Conservation (phyloP, 2,888 invertebrate species). For the Lepidonotus clava region DNA sequence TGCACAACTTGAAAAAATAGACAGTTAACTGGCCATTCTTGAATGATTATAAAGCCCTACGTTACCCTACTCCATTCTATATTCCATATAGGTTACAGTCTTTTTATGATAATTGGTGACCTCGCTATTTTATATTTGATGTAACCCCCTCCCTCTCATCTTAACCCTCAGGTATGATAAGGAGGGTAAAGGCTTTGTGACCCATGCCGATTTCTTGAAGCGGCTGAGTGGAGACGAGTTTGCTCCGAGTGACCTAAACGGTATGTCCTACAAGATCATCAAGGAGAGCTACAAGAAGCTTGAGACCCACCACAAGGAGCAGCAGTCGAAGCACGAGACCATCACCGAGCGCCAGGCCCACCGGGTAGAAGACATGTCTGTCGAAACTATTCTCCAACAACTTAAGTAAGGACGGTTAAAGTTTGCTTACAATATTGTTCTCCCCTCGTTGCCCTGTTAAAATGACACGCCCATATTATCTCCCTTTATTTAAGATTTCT, state of each 20-base stretch:
- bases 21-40: too few species aligned
- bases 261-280: conserved; percentile 73
- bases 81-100: too few species aligned
- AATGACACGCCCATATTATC: too few species aligned
- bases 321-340: conserved; percentile 73
- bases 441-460: too few species aligned
- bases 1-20: too few species aligned
- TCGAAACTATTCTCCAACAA: conserved; percentile 71
- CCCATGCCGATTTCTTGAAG: conserved; percentile 74
- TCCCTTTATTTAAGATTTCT: too few species aligned
- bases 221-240: conserved; percentile 74
- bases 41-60: too few species aligned
- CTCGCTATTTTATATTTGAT: too few species aligned
- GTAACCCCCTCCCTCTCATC: too few species aligned
- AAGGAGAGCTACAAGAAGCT: conserved; percentile 70
- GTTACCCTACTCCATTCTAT: too few species aligned
- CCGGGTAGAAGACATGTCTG: conserved; percentile 69
- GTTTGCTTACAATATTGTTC: too few species aligned
- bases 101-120: too few species aligned
- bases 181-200: conserved; percentile 71
- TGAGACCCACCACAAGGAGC: conserved; percentile 71
- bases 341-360: conserved; percentile 76
- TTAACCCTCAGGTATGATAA: conserved; percentile 72
- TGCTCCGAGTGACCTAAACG: conserved; percentile 74
- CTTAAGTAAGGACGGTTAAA: conserved; percentile 73